A percentile compares a stretch with the other conserved stretches of the same genome.
These are phyloP conservation scores for Ancistrus triradiatus DNA, from an alignment of 2,113 vertebrate species.

Conservation along the genomic window DNA sequence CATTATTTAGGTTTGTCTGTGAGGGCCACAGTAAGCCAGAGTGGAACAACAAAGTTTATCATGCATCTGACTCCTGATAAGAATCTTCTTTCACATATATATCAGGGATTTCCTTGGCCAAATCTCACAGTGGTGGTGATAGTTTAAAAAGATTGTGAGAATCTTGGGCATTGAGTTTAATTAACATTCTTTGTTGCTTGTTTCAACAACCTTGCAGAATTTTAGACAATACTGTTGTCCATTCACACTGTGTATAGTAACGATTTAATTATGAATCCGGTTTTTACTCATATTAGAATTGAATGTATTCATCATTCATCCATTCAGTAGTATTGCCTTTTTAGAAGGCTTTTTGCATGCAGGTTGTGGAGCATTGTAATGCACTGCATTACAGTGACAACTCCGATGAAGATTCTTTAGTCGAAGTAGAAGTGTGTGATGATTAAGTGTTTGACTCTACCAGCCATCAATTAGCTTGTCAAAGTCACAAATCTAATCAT, in stretches of 20 bases:
- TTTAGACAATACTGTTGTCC: no score
- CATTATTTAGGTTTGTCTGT: no score
- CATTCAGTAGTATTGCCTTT: no score
- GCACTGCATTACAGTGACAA: constrained; percentile 65
- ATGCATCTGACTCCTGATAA: no score
- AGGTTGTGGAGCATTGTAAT: constrained; percentile 64
- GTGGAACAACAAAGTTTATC: no score
- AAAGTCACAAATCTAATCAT: constrained; percentile 72
- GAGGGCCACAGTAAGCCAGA: no score
- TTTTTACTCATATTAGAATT: background rate
- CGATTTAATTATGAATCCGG: background rate
- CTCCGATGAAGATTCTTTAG: constrained; percentile 56
- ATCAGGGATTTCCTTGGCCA: background rate
- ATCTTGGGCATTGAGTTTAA: no score
- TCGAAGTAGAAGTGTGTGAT: constrained; percentile 53
- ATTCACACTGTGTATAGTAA: no score
- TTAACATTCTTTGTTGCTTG: no score
- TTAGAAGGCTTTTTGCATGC: constrained; percentile 4
- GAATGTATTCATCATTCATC: constrained; percentile 11
- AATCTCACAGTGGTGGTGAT: background rate
- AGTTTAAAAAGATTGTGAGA: no score
- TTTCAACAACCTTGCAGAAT: no score
- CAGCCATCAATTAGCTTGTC: constrained; percentile 72
- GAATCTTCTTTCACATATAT: no score
- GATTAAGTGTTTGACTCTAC: constrained; percentile 66